A percentile compares a stretch with the other conserved stretches of the same genome.
These are phyloP conservation scores for Petrocephalus microphthalmus DNA, from an alignment of 2,113 vertebrate genomes.

Conservation along the genomic window DNA sequence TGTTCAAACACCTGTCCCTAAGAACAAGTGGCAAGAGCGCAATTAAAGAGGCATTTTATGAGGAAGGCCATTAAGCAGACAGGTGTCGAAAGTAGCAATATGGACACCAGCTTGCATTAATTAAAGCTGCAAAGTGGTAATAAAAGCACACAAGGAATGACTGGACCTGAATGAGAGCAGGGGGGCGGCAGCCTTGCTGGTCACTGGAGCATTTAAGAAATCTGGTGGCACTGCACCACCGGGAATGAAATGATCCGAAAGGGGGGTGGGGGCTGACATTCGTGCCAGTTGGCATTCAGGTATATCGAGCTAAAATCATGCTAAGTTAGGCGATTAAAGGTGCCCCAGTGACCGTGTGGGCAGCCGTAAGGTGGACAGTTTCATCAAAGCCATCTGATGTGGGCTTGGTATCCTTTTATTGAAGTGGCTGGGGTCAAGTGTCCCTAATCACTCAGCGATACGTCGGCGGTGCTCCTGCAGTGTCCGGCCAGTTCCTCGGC, in stretches of 20 bases:
- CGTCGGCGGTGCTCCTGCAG: not conserved
- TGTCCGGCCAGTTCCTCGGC: not conserved
- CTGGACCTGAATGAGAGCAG: not conserved
- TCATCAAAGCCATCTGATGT: not conserved
- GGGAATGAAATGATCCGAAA: not conserved
- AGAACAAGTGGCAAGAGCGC: not conserved
- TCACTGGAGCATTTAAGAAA: not conserved
- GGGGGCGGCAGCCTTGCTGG: not conserved
- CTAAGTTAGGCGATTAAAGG: not conserved
- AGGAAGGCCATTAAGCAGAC: not conserved
- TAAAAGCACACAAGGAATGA: not conserved
- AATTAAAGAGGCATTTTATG: not conserved
- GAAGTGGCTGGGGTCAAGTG: not conserved
- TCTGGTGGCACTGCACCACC: not conserved
- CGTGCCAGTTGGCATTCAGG: not conserved
- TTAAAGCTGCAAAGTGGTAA: not conserved
- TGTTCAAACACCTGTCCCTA: not conserved
- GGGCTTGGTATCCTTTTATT: not conserved
- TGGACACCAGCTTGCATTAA: not conserved
- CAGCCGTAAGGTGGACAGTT: not conserved
- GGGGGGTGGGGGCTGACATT: not conserved
- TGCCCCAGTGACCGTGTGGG: not conserved
- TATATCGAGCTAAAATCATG: not conserved
- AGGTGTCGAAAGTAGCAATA: slow-evolving; percentile 1
- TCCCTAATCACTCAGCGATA: not conserved